These are phyloP conservation scores for Pantherophis alleghaniensis DNA, from an alignment of 2,797 vertebrate genomes.

Conservation along the genomic window DNA sequence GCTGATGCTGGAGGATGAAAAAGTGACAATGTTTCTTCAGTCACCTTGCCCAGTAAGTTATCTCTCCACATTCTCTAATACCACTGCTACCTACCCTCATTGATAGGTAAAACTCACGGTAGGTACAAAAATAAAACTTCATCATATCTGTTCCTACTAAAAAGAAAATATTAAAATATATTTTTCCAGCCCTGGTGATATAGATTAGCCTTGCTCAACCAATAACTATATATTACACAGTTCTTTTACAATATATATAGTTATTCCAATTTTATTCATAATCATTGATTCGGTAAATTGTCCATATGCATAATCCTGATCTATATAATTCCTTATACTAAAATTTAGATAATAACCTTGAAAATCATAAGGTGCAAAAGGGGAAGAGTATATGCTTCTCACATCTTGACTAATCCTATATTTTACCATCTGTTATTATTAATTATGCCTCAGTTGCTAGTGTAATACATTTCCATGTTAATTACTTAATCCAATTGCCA, in stretches of 20 bases:
- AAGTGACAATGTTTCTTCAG: constrained; percentile 98
- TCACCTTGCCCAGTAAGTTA: constrained; percentile 93
- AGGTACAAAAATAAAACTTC: not conserved
- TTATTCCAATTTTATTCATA: not conserved
- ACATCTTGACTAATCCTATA: not conserved
- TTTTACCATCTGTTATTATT: not conserved
- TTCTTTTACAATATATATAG: not conserved
- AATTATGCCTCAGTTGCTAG: not conserved
- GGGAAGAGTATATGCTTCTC: not conserved
- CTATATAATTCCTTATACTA: not conserved
- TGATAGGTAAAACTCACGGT: not conserved
- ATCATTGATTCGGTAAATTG: not conserved
- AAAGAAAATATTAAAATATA: not conserved
- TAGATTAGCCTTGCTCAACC: not conserved
- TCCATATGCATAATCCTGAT: not conserved
- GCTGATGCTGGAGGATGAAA: constrained; percentile 98
- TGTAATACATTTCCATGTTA: not conserved
- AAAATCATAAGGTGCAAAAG: not conserved
- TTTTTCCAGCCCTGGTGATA: not conserved
- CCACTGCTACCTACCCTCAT: not conserved
- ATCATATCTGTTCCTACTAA: not conserved
- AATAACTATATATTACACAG: not conserved
- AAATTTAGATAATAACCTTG: not conserved
- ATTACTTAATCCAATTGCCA: not conserved
- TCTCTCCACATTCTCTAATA: not conserved